Evolutionary conservation across 92 coral and sea anemone species (phyloP), one percentile per base, ranked within the genome.

Genomic region (Blastomussa wellsi): DNA sequence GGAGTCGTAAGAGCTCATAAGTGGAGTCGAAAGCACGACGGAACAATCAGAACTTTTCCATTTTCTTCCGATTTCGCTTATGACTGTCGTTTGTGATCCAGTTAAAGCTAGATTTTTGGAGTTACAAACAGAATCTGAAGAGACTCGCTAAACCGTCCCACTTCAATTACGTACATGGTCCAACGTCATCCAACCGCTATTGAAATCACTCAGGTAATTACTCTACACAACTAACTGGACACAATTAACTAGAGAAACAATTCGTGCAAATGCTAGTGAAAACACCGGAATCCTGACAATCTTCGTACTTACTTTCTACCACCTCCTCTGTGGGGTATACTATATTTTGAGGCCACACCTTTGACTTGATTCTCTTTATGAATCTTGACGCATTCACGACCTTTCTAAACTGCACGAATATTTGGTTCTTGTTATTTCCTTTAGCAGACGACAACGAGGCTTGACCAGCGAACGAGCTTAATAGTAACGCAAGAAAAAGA

Each of bases 391-490:
- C 87, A 47, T 84, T 77, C 29, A 91, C 33, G 16, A 84, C 85
- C 49, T 65, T 81, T 26, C 42, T 77, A 15, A 85, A 67, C 24
- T 78, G 76, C 19, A 53, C 15, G 38, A 84, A 41, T 72, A 88
- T 68, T 59, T 88, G 72, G 65, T 76, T 57, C 76, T 76, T 44
- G 74, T 75, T 24, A 2, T 75, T 78, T 69, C 65, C 39, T n/a
- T 60, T 79, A 44, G 74, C 24, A 36, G 87, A 28, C n/a, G 83
- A 81, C 48, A 39, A 76, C 22, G 55, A 81, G 31, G 81, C 47
- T 80, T 89, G 92, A 66, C 94, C 90, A 15, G 93, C 94, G 79
- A 95, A 95, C 1, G 98, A 92, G 76, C 97, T 95, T 66, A 95
- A 78, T 2, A 95, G 90, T 28, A 95, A 81, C 19, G 98, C 98